phyloP scores from a whole-genome alignment of 2,113 vertebrate species.

The Notothenia coriiceps region DNA sequence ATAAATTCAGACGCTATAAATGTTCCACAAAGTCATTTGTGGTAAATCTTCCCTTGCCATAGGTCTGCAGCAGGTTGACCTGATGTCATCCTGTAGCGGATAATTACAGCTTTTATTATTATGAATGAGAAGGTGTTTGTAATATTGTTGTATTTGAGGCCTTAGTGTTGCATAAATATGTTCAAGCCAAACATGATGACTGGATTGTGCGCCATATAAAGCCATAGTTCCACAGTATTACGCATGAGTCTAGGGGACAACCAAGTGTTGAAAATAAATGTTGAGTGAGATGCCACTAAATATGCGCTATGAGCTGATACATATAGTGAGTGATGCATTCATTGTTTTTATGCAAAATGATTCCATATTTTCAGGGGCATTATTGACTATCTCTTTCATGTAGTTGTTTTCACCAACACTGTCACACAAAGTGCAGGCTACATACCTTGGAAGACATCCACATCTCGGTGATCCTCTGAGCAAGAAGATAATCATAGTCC shows the following conservation, averaged over 20 bases:
- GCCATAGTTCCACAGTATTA: constrained; percentile 11
- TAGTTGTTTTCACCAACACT: constrained; percentile 30
- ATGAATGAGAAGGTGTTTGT: neutral
- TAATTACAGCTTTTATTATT: constrained; percentile 1
- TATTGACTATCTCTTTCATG: neutral
- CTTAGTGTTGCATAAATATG: neutral
- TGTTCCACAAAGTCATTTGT: neutral
- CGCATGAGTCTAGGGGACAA: constrained; percentile 13
- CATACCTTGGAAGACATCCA: constrained; percentile 81
- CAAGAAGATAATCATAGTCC: constrained; percentile 72
- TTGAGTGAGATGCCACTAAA: too few relatives aligned
- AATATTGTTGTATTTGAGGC: neutral
- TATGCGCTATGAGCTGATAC: too few relatives aligned
- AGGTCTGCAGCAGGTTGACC: neutral
- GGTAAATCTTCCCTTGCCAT: neutral
- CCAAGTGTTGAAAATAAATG: neutral
- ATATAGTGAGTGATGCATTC: neutral
- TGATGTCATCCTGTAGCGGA: neutral
- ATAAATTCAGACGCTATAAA: neutral
- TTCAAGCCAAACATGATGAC: constrained; percentile 7
- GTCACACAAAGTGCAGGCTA: constrained; percentile 29
- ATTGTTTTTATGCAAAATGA: too few relatives aligned
- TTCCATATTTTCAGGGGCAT: neutral
- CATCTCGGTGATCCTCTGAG: constrained; percentile 67
- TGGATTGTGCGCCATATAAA: constrained; percentile 3